Percentiles rank a stretch among this genome's conserved stretches.
phyloP scores from a whole-genome alignment of 2,113 vertebrate genomes.

The Oryzias celebensis region DNA sequence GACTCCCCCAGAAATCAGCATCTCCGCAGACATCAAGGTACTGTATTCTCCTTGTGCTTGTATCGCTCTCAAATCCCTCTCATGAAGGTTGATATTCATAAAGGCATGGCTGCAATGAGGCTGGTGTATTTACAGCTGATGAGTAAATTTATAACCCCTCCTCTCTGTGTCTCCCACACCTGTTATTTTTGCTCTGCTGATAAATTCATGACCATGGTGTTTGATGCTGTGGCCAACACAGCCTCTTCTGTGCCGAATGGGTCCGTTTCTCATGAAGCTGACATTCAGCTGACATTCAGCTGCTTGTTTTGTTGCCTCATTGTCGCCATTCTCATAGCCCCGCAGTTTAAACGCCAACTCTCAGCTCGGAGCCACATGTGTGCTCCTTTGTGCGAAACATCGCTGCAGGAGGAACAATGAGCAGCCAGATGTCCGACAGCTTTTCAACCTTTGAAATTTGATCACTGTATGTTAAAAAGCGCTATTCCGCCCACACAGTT shows the following conservation, averaged over 20 bases:
- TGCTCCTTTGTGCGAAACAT: slow-evolving; percentile 11
- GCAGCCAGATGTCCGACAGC: slow-evolving; percentile 1
- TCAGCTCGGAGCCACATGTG: not conserved
- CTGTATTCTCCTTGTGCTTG: not conserved
- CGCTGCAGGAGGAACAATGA: slow-evolving; percentile 5
- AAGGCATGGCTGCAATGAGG: slow-evolving; percentile 31
- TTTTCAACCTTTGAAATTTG: slow-evolving; percentile 16
- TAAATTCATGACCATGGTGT: slow-evolving; percentile 11
- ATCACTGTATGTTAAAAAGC: slow-evolving; percentile 6
- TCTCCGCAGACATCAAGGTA: slow-evolving; percentile 82
- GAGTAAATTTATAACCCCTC: slow-evolving; percentile 29
- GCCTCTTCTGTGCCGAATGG: not conserved
- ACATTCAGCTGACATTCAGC: slow-evolving; percentile 1
- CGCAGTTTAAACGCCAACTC: not conserved
- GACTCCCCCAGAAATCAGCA: slow-evolving; percentile 85
- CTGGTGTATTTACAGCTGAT: slow-evolving; percentile 48
- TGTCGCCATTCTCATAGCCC: slow-evolving; percentile 1
- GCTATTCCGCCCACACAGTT: not conserved
- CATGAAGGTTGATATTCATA: slow-evolving; percentile 8
- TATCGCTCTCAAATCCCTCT: slow-evolving; percentile 1
- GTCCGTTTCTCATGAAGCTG: not conserved
- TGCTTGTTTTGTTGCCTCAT: slow-evolving; percentile 1
- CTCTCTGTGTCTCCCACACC: slow-evolving; percentile 22
- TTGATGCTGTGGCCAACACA: slow-evolving; percentile 1
- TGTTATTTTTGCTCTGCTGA: slow-evolving; percentile 37